phyloP scores from a whole-genome alignment of 2,888 invertebrate species.

The Chrysotoxum bicinctum region DNA sequence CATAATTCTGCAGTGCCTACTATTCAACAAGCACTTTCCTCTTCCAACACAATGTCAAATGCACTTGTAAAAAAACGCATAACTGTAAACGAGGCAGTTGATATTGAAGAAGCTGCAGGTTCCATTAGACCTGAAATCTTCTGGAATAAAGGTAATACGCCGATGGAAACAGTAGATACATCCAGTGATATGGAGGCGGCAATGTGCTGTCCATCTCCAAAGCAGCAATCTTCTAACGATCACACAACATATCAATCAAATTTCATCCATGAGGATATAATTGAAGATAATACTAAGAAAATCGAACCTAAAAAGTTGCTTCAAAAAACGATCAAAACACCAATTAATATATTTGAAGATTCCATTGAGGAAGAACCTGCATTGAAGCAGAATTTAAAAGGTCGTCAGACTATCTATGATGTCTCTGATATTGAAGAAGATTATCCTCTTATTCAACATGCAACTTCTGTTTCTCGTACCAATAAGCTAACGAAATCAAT shows the following conservation, averaged over 20 bases:
- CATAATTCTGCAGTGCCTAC: background rate
- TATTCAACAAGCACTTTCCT: background rate
- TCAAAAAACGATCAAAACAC: background rate
- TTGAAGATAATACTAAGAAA: background rate
- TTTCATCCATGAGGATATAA: background rate
- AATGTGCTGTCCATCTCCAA: background rate
- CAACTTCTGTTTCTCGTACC: background rate
- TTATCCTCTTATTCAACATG: background rate
- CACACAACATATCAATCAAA: background rate
- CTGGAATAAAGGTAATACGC: background rate
- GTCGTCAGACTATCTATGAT: background rate
- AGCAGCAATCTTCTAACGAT: background rate
- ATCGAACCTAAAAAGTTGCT: background rate
- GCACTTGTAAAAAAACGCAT: too few relatives aligned
- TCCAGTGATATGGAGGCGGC: background rate
- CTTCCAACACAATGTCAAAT: background rate
- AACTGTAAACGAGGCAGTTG: background rate
- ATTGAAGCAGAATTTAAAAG: background rate
- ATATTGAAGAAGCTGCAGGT: background rate
- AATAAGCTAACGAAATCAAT: background rate
- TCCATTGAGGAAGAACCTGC: background rate
- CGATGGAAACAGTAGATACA: background rate
- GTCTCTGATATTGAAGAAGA: conserved; percentile 10
- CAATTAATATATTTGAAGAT: conserved; percentile 4
- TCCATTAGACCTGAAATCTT: too few relatives aligned